Evolutionary conservation across 1,140 invertebrate genomes (phyloP).

Genomic region (Antheraea pernyi): DNA sequence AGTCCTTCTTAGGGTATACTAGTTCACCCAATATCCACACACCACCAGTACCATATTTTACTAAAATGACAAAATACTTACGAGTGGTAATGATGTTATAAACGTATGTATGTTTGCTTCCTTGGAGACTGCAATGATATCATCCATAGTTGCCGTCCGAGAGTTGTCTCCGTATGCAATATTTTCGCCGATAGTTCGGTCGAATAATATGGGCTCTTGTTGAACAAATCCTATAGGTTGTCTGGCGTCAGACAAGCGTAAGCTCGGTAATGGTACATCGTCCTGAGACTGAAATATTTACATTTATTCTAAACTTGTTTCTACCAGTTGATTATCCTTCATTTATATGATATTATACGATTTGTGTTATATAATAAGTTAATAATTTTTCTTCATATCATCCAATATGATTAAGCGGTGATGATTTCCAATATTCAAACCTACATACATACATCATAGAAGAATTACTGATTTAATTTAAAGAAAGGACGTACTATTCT

Average conservation of each 20-base stretch:
- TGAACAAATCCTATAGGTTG: conserved; percentile 86
- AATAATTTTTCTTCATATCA: too few relatives aligned
- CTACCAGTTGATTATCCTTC: too few relatives aligned
- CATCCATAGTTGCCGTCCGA: conserved; percentile 71
- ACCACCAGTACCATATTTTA: too few relatives aligned
- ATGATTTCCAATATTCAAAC: too few relatives aligned
- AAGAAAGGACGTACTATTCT: too few relatives aligned
- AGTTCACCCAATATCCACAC: too few relatives aligned
- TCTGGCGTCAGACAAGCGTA: conserved; percentile 77
- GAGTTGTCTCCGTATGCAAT: conserved; percentile 85
- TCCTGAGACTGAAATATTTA: conserved; percentile 51
- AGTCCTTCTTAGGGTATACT: too few relatives aligned
- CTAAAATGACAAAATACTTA: conserved; percentile 31
- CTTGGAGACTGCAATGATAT: conserved; percentile 82
- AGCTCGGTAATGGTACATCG: conserved; percentile 68
- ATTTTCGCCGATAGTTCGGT: conserved; percentile 84
- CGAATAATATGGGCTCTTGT: conserved; percentile 85
- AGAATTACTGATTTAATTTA: too few relatives aligned
- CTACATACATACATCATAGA: too few relatives aligned
- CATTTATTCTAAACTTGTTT: neutral
- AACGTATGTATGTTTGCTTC: conserved; percentile 89
- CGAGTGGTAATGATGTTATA: conserved; percentile 82
- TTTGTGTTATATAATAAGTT: too few relatives aligned
- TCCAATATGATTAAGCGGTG: too few relatives aligned
- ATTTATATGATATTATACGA: too few relatives aligned